These are phyloP conservation scores for Pontoporia blainvillei DNA, from an alignment of 2,113 vertebrate genomes.

Conservation along the genomic window DNA sequence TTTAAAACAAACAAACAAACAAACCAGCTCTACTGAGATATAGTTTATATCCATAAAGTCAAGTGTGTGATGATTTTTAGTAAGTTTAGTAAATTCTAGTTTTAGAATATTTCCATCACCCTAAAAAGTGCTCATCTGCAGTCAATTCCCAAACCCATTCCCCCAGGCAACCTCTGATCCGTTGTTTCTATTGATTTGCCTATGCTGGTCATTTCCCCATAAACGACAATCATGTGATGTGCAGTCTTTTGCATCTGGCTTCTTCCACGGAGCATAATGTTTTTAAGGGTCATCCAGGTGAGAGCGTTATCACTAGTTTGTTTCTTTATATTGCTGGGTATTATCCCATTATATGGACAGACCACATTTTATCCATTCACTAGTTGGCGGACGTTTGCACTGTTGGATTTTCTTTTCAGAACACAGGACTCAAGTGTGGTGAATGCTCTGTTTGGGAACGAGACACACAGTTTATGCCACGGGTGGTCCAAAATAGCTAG, in stretches of 20 bases:
- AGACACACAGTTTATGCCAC: not conserved
- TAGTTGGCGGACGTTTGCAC: not conserved
- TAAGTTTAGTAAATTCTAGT: not conserved
- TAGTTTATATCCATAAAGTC: not conserved
- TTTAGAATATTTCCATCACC: not conserved
- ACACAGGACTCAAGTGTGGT: not conserved
- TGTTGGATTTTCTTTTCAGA: not conserved
- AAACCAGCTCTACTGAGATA: not conserved
- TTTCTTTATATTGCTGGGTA: not conserved
- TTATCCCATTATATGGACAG: not conserved
- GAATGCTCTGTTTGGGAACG: not conserved
- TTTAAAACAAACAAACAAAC: not conserved
- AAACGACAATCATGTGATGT: not conserved
- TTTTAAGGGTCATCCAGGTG: not conserved
- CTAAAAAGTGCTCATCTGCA: not conserved
- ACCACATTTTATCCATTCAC: not conserved
- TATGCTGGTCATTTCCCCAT: not conserved
- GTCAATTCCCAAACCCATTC: not conserved
- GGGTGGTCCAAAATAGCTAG: conserved; percentile 44
- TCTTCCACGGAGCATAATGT: not conserved
- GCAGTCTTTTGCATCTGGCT: not conserved
- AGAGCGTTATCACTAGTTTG: not conserved
- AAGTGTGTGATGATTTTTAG: not conserved
- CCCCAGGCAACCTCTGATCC: not conserved
- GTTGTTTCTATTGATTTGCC: not conserved